A percentile compares a stretch with the other conserved stretches of the same genome.
These are phyloP conservation scores for Augochlorella aurata DNA, from an alignment of 2,888 invertebrate genomes.

Conservation along the genomic window DNA sequence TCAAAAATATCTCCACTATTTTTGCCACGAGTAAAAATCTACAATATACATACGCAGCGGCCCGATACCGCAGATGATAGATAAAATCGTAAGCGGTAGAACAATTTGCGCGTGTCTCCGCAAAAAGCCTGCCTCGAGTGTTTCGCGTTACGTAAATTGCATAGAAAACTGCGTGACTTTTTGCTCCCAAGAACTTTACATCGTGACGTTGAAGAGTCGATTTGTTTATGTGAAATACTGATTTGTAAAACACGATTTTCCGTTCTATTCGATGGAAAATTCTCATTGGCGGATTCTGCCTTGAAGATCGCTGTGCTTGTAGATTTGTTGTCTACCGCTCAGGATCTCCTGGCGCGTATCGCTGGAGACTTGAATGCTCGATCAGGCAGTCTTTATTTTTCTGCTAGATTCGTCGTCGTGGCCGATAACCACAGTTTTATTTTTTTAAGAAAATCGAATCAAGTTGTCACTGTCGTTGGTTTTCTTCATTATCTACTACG, in stretches of 20 bases:
- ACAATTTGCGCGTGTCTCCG: not conserved
- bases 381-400: not conserved
- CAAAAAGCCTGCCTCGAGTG: slow-evolving; percentile 1
- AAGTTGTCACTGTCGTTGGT: not conserved
- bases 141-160: slow-evolving; percentile 5
- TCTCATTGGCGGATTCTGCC: not conserved
- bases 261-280: not conserved
- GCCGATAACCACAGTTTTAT: not conserved
- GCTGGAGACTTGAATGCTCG: not conserved
- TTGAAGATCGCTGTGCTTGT: not conserved
- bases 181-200: not conserved
- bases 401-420: not conserved
- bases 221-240: not conserved
- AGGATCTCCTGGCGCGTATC: not conserved
- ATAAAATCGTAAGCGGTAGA: not conserved
- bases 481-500: too few relatives aligned
- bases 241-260: not conserved
- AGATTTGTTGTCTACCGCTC: not conserved
- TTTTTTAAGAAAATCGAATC: not conserved
- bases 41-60: not conserved
- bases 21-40: not conserved
- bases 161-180: not conserved
- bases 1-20: not conserved
- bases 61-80: not conserved
- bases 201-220: not conserved